Base-by-base conservation (phyloP, 2,113 vertebrate species). In the Mustela nigripes region DNA sequence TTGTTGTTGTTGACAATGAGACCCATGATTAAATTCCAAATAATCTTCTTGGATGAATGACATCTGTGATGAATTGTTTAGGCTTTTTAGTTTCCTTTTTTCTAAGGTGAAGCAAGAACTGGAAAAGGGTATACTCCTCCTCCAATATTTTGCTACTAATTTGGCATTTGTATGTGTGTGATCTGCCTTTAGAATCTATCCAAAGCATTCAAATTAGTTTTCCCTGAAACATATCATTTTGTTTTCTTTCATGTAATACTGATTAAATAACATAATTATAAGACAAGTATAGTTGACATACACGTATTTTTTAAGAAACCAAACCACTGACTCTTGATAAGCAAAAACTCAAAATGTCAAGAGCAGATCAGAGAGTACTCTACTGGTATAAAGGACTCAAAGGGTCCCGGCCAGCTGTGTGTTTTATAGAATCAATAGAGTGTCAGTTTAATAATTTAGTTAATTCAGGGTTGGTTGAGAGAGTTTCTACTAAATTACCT, bases 151-250 rank as follows among this genome's bases (percentile, higher is more conserved):
- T 84, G 56, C 24, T 84, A 16, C 14, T 71, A 79, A n/a, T 73
- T 80, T 96, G 50, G 62, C 31, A 56, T 39, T 91, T 91, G 12
- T 11, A 45, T 90, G 33, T 79, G 16, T 78, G 18, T 58, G 33
- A 67, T 7, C 21, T 80, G 21, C n/a, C 58, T 79, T 85, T 78
- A 90, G 62, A 85, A 39, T 90, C 62, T 89, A 50, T 62, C 79
- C n/a, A 48, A 93, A 94, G 39, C 42, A 94, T 94, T 94, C 42
- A 94, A 85, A 73, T 96, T 80, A 45, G 33, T 85, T 91, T 96
- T 50, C 31, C n/a, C 50, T 53, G 69, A 45, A 93, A 84, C 45
- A 69, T 82, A 12, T 71, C 15, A 69, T 73, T 69, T 84, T 87
- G 11, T 92, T 87, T 88, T 95, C 56, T 76, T 83, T 83, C 60